Evolutionary conservation across 2,888 invertebrate species (phyloP).

Genomic region (Malachius bipustulatus): DNA sequence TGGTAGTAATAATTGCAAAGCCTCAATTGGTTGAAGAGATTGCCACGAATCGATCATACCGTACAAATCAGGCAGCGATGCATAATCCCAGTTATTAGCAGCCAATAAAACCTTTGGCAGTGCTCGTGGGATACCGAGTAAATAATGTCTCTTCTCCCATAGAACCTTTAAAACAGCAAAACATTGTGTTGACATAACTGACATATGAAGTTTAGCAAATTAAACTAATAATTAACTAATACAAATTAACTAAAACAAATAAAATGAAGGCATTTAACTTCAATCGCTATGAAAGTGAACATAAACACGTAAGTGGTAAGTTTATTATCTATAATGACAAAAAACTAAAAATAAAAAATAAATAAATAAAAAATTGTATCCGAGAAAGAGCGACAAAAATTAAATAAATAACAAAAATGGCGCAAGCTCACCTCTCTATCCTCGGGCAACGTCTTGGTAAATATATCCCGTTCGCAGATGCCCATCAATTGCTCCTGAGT

Average conservation of each 20-base stretch:
- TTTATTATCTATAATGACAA: no score
- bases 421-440: conserved; percentile 60
- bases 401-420: no score
- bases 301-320: no score
- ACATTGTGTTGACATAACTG: conserved; percentile 11
- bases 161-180: conserved; percentile 55
- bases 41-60: conserved; percentile 81
- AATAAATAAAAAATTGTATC: no score
- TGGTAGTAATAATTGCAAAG: conserved; percentile 83
- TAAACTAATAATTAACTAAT: no score
- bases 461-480: conserved; percentile 63
- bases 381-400: no score
- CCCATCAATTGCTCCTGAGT: conserved; percentile 62
- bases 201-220: neutral
- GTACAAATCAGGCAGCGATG: conserved; percentile 75
- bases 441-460: conserved; percentile 58
- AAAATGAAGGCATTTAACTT: no score
- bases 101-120: conserved; percentile 76
- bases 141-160: conserved; percentile 89
- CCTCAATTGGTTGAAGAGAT: conserved; percentile 74
- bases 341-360: no score
- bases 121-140: conserved; percentile 73
- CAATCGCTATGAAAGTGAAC: no score
- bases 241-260: no score
- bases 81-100: conserved; percentile 86